Conservation (phyloP, 1,140 invertebrate genomes). For the Phortica variegata region DNA sequence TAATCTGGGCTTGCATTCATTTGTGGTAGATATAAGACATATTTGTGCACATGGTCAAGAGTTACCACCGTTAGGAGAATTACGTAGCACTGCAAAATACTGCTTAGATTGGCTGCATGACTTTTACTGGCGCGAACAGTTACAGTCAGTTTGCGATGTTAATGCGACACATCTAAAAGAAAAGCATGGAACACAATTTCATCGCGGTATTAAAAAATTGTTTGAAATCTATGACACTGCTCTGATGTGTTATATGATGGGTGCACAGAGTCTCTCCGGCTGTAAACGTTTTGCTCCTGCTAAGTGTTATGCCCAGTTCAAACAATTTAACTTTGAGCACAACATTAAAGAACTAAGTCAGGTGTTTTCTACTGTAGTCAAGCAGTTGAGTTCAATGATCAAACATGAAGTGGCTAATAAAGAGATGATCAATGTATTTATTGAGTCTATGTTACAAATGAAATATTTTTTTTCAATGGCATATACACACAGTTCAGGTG, state of each 20-base stretch:
- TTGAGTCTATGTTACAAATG: conserved; percentile 31
- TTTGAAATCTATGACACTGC: conserved; percentile 38
- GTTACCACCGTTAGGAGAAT: conserved; percentile 30
- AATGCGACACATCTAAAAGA: conserved; percentile 26
- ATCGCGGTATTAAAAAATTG: conserved; percentile 23
- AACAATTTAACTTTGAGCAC: too few relatives aligned
- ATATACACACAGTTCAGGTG: conserved; percentile 13
- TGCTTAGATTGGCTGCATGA: conserved; percentile 43
- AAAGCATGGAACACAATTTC: conserved; percentile 33
- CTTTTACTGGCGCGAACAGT: conserved; percentile 45
- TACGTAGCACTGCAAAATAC: conserved; percentile 29
- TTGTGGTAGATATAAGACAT: conserved; percentile 50
- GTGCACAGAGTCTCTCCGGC: conserved; percentile 31
- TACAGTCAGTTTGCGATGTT: conserved; percentile 29
- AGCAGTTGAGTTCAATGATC: conserved; percentile 19
- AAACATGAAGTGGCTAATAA: conserved; percentile 29
- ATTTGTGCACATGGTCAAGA: conserved; percentile 49
- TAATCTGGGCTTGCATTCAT: conserved; percentile 42
- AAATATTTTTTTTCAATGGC: conserved; percentile 33
- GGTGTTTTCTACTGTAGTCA: conserved; percentile 15
- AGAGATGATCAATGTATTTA: conserved; percentile 32
- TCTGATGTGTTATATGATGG: conserved; percentile 35
- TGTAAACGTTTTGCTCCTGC: conserved; percentile 7
- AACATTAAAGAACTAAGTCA: conserved; percentile 23
- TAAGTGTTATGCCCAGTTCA: conserved; percentile 6